Evolutionary conservation across 2,797 vertebrate species (phyloP).

Genomic region (Coregonus suidteri): DNA sequence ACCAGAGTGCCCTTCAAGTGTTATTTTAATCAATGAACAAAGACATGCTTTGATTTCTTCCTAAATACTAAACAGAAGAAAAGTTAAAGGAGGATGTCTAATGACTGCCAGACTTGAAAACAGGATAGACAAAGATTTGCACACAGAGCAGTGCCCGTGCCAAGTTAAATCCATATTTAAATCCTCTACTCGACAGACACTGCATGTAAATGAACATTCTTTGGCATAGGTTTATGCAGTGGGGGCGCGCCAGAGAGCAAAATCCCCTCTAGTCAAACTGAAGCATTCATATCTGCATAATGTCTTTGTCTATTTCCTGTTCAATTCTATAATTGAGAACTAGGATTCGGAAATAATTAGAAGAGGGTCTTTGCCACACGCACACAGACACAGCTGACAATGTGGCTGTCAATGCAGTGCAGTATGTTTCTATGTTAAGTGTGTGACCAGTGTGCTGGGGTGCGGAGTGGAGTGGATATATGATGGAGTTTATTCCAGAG

Average conservation of each 20-base stretch:
- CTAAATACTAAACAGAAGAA: slow-evolving; percentile 32
- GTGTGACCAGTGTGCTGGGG: slow-evolving; percentile 6
- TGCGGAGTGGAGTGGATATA: not conserved
- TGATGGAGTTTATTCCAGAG: slow-evolving; percentile 5
- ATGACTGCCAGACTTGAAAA: slow-evolving; percentile 64
- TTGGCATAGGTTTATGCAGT: slow-evolving; percentile 55
- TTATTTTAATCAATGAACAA: slow-evolving; percentile 2
- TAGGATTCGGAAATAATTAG: slow-evolving; percentile 48
- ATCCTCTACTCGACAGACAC: slow-evolving; percentile 60
- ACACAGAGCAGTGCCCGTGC: slow-evolving; percentile 55
- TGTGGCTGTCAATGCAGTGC: not conserved
- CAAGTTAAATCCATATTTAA: slow-evolving; percentile 72
- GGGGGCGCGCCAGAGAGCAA: slow-evolving; percentile 32
- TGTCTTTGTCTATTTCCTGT: slow-evolving; percentile 51
- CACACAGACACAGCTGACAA: not conserved
- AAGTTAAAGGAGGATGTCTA: slow-evolving; percentile 59
- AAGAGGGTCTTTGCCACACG: slow-evolving; percentile 42
- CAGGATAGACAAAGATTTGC: slow-evolving; percentile 61
- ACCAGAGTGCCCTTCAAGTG: slow-evolving; percentile 10
- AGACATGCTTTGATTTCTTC: slow-evolving; percentile 18
- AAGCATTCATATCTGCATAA: slow-evolving; percentile 49
- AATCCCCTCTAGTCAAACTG: slow-evolving; percentile 43
- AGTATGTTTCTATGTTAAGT: not conserved
- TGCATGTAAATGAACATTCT: slow-evolving; percentile 72
- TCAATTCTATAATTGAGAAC: slow-evolving; percentile 59